A percentile compares a stretch with the other conserved stretches of the same genome.
phyloP scores from a whole-genome alignment of 2,113 vertebrate genomes.

The Sander lucioperca region DNA sequence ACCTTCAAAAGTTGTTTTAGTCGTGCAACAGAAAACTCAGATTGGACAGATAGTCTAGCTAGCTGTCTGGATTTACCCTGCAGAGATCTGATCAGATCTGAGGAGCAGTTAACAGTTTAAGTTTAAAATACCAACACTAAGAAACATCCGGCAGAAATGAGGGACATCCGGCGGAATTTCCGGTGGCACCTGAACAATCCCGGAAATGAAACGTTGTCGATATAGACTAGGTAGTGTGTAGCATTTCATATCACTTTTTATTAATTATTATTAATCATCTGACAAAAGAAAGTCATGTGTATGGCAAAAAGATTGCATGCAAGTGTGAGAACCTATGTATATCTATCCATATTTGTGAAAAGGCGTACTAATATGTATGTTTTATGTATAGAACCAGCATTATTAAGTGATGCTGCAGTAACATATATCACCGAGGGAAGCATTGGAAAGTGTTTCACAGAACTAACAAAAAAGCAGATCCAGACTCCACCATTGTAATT shows the following conservation, averaged over 20 bases:
- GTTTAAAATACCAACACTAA: too few relatives aligned
- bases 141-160: accelerated
- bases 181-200: too few relatives aligned
- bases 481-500: neutral
- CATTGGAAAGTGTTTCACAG: neutral
- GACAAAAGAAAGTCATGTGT: neutral
- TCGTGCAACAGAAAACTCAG: too few relatives aligned
- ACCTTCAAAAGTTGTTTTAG: too few relatives aligned
- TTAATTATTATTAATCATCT: neutral
- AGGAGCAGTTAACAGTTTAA: too few relatives aligned
- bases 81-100: too few relatives aligned
- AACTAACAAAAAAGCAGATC: neutral
- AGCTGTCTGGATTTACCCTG: too few relatives aligned
- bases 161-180: too few relatives aligned
- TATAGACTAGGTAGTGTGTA: neutral
- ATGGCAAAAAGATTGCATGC: neutral
- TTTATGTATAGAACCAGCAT: neutral
- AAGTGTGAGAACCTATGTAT: neutral
- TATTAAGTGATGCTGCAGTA: neutral
- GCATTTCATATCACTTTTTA: neutral
- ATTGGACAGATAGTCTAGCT: too few relatives aligned
- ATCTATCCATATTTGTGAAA: neutral
- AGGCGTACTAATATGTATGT: neutral
- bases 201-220: too few relatives aligned
- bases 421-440: neutral